Conservation (phyloP, 2,797 vertebrate species). For the Anomalospiza imberbis region DNA sequence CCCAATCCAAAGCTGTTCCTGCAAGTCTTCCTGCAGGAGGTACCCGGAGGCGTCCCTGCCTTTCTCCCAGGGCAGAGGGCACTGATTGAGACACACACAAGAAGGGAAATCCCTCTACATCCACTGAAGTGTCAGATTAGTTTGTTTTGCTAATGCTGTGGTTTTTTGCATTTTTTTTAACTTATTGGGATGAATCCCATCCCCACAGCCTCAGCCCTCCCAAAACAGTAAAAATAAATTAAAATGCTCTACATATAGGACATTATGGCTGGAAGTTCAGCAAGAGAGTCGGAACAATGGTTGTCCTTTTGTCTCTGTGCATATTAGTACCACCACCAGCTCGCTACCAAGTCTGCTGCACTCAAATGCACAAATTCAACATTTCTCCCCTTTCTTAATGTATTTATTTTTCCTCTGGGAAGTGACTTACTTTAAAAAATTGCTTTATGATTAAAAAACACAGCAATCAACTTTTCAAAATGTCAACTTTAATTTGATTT, state of each 20-base stretch:
- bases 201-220: not conserved
- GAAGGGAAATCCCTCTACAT: not conserved
- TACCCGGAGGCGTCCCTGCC: not conserved
- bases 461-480: conserved; percentile 23
- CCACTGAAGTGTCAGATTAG: fast-evolving
- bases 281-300: not conserved
- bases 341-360: not conserved
- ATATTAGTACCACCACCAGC: not conserved
- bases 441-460: conserved; percentile 22
- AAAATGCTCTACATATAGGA: not conserved
- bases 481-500: conserved; percentile 12
- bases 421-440: conserved; percentile 12
- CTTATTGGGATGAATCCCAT: not conserved
- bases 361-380: not conserved
- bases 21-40: not conserved
- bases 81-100: fast-evolving
- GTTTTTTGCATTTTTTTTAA: fast-evolving
- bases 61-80: not conserved
- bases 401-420: conserved; percentile 15
- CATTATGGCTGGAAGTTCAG: not conserved
- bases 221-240: not conserved
- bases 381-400: not conserved
- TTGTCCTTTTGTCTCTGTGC: not conserved
- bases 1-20: not conserved
- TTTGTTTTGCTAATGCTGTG: fast-evolving